A percentile compares a stretch with the other conserved stretches of the same genome.
Evolutionary conservation across 2,797 vertebrate genomes (phyloP).

Genomic region (Rhabdophis nuchalis): DNA sequence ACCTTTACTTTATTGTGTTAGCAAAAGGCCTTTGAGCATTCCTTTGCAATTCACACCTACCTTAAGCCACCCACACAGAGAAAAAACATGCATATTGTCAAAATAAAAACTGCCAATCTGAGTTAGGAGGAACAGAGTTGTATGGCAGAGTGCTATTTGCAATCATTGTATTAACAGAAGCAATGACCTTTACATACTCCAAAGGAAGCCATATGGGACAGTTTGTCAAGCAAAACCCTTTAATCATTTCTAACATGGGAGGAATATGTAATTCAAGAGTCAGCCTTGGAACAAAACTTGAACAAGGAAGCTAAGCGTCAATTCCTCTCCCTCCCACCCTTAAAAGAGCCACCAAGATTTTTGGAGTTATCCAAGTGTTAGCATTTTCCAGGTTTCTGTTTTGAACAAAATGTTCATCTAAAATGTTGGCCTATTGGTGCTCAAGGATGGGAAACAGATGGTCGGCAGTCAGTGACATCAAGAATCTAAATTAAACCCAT

Average conservation of each 20-base stretch:
- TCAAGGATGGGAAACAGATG: conserved; percentile 62
- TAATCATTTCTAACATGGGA: conserved; percentile 22
- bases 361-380: conserved; percentile 30
- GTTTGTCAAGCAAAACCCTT: conserved; percentile 36
- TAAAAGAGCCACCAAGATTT: conserved; percentile 20
- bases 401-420: conserved; percentile 20
- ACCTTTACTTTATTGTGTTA: neutral
- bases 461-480: conserved; percentile 55
- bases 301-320: conserved; percentile 6
- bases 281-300: conserved; percentile 38
- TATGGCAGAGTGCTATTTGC: conserved; percentile 54
- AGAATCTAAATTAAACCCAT: conserved; percentile 61
- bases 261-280: conserved; percentile 3
- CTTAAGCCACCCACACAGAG: conserved; percentile 54
- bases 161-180: conserved; percentile 59
- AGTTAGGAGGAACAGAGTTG: conserved; percentile 27
- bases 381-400: conserved; percentile 17
- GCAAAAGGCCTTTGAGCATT: neutral
- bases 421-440: conserved; percentile 26
- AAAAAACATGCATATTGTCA: conserved; percentile 62
- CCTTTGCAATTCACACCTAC: conserved; percentile 35
- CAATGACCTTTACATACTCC: conserved; percentile 63
- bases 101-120: conserved; percentile 36
- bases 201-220: conserved; percentile 55
- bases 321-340: neutral